Evolutionary conservation across 1,140 invertebrate species (phyloP).

Genomic region (Dufourea novaeangliae): DNA sequence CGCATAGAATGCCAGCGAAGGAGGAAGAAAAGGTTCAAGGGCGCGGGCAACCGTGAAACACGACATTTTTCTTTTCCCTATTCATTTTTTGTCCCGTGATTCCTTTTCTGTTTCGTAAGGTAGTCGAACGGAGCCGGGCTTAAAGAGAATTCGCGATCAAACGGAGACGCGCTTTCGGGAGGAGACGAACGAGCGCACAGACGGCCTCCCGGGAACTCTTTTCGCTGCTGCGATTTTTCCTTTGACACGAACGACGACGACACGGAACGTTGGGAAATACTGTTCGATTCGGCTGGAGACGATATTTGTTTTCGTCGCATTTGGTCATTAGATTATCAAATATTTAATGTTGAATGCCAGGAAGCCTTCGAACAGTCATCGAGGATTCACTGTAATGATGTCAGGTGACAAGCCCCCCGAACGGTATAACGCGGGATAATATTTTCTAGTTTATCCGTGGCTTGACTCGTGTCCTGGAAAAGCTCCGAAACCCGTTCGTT

Average conservation of each 20-base stretch:
- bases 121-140: background rate
- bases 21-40: conserved; percentile 5
- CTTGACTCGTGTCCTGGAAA: background rate
- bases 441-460: conserved; percentile 4
- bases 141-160: conserved; percentile 1
- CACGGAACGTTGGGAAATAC: background rate
- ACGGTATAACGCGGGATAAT: background rate
- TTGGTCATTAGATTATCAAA: too few species aligned
- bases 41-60: conserved; percentile 36
- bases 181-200: background rate
- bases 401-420: background rate
- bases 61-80: background rate
- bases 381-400: background rate
- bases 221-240: background rate
- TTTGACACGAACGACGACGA: background rate
- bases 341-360: too few species aligned
- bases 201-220: background rate
- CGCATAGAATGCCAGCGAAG: background rate
- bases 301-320: too few species aligned
- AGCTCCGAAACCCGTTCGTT: conserved; percentile 2
- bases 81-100: background rate
- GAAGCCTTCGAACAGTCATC: too few species aligned
- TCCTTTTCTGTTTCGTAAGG: background rate
- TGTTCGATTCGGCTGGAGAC: background rate
- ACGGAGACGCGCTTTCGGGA: background rate